phyloP scores from a whole-genome alignment of 2,113 vertebrate species.

The Gymnogyps californianus region DNA sequence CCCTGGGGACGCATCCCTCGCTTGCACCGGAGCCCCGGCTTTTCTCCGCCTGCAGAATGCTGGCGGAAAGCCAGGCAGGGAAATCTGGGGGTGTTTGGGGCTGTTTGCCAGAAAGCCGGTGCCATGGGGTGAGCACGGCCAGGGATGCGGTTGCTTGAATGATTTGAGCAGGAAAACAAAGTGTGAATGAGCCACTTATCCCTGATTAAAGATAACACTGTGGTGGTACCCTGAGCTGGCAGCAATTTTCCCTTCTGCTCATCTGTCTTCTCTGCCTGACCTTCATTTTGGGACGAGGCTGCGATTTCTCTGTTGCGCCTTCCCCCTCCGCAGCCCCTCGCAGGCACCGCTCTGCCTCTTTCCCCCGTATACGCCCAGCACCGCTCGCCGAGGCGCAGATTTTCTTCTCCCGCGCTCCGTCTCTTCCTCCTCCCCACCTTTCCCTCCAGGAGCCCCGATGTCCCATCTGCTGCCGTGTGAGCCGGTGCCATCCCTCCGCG shows the following conservation, averaged over 20 bases:
- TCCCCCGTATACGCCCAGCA: accelerated
- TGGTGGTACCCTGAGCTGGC: neutral
- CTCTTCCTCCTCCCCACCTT: neutral
- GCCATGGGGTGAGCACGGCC: accelerated
- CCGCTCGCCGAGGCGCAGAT: accelerated
- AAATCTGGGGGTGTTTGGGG: neutral
- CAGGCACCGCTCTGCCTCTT: neutral
- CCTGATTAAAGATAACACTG: accelerated
- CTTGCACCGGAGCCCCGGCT: neutral
- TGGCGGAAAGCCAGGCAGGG: neutral
- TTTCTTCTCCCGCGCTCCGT: neutral
- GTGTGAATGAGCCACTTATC: neutral
- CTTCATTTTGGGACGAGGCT: neutral
- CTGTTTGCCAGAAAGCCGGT: neutral
- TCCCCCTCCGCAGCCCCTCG: neutral
- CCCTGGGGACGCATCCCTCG: neutral
- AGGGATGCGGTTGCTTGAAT: neutral
- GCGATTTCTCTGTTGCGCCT: accelerated
- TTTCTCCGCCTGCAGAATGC: neutral
- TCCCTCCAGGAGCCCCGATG: neutral
- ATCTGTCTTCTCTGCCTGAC: neutral
- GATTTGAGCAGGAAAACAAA: neutral
- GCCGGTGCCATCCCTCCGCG: accelerated
- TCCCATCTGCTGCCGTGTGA: neutral
- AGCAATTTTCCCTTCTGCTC: neutral